phyloP scores from a whole-genome alignment of 64 coral and sea anemone genomes.

The Trachythela sp. region DNA sequence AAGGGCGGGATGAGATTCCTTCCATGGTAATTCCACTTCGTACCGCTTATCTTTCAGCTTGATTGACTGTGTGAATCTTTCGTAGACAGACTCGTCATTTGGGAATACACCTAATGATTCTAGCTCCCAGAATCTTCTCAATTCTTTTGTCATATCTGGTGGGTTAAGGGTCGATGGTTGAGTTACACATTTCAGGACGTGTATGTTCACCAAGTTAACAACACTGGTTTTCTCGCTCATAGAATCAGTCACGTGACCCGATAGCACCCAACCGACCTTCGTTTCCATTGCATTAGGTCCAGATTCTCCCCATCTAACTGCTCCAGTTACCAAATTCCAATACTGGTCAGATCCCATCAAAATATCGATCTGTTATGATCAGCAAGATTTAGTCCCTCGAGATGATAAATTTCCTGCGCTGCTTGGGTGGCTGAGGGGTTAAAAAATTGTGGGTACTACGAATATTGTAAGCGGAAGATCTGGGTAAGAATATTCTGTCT shows the following conservation, averaged over 20 bases:
- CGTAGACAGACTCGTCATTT: slow-evolving; percentile 28
- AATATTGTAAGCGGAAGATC: slow-evolving; percentile 17
- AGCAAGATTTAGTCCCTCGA: not conserved
- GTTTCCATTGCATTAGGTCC: slow-evolving; percentile 16
- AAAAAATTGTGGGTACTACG: slow-evolving; percentile 28
- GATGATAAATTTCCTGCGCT: slow-evolving; percentile 16
- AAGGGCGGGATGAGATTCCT: slow-evolving; percentile 29
- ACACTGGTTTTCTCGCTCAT: not conserved
- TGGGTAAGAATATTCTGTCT: not conserved
- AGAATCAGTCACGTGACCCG: slow-evolving; percentile 20
- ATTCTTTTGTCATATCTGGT: slow-evolving; percentile 20
- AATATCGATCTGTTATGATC: slow-evolving; percentile 8
- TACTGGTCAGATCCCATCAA: slow-evolving; percentile 45
- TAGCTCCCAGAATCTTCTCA: slow-evolving; percentile 38
- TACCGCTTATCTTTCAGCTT: slow-evolving; percentile 32
- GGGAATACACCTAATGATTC: slow-evolving; percentile 37
- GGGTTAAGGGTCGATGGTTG: not conserved
- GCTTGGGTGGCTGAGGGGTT: slow-evolving; percentile 8
- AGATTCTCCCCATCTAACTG: slow-evolving; percentile 29
- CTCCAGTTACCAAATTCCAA: slow-evolving; percentile 35
- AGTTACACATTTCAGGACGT: slow-evolving; percentile 28
- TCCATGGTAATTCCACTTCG: slow-evolving; percentile 47
- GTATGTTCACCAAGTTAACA: slow-evolving; percentile 30
- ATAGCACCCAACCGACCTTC: slow-evolving; percentile 16
- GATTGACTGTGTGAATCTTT: slow-evolving; percentile 39